Conservation (phyloP, 2,888 invertebrate species). For the Danaus chrysippus region DNA sequence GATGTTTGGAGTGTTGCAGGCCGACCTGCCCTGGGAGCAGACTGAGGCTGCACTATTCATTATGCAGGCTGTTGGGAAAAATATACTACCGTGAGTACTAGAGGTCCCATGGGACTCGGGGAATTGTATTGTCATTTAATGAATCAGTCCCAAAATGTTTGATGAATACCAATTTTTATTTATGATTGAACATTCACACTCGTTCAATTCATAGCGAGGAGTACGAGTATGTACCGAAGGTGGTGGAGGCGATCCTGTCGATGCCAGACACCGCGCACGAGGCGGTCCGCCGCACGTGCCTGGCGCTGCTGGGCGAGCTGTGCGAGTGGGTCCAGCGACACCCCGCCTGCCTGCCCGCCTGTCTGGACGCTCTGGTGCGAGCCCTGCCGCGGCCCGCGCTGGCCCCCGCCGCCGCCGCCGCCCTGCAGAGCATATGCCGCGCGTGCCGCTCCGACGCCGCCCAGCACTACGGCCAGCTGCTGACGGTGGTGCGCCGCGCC, state of each 20-base stretch:
- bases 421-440: conserved; percentile 91
- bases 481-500: conserved; percentile 85
- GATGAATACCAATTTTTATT: too few relatives aligned
- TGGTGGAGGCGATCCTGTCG: conserved; percentile 93
- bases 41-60: conserved; percentile 96
- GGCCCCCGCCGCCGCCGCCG: conserved; percentile 87
- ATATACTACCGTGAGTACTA: conserved; percentile 90
- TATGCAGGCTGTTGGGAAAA: conserved; percentile 97
- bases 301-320: conserved; percentile 92
- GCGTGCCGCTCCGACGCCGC: conserved; percentile 89
- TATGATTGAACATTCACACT: too few relatives aligned
- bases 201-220: conserved; percentile 80
- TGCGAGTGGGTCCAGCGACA: conserved; percentile 97
- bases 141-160: too few relatives aligned
- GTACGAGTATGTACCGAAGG: conserved; percentile 94
- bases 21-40: conserved; percentile 91
- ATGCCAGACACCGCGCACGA: conserved; percentile 91
- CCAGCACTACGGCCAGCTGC: conserved; percentile 84
- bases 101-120: too few relatives aligned
- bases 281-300: conserved; percentile 93
- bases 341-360: conserved; percentile 88
- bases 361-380: conserved; percentile 88
- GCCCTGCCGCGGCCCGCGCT: conserved; percentile 86
- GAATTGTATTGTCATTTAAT: too few relatives aligned
- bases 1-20: conserved; percentile 90